Conservation (phyloP, 2,888 invertebrate species). For the Argyresthia goedartella region DNA sequence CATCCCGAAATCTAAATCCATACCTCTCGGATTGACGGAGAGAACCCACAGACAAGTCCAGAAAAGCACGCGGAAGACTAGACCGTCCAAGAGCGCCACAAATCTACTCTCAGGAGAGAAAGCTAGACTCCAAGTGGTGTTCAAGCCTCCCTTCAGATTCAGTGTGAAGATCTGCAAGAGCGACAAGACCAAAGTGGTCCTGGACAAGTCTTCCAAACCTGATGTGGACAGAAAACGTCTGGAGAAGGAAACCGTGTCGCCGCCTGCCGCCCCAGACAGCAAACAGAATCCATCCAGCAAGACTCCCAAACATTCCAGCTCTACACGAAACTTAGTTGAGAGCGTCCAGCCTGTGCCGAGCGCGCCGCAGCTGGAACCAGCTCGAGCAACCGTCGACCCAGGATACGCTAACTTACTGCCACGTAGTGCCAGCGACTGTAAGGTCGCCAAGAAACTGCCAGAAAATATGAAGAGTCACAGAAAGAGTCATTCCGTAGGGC, state of each 20-base stretch:
- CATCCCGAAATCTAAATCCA: constrained; percentile 87
- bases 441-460: constrained; percentile 38
- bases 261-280: constrained; percentile 17
- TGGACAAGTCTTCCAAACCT: constrained; percentile 69
- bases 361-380: constrained; percentile 31
- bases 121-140: constrained; percentile 85
- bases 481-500: constrained; percentile 61
- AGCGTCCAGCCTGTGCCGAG: constrained; percentile 16
- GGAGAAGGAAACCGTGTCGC: constrained; percentile 16
- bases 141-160: constrained; percentile 90
- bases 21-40: constrained; percentile 79
- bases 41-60: constrained; percentile 52
- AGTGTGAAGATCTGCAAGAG: constrained; percentile 83
- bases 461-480: constrained; percentile 45
- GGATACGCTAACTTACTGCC: constrained; percentile 56
- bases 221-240: constrained; percentile 52
- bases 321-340: constrained; percentile 27
- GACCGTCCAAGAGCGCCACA: constrained; percentile 78
- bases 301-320: constrained; percentile 37
- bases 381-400: constrained; percentile 29
- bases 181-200: constrained; percentile 74
- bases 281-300: constrained; percentile 37
- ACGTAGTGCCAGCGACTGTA: constrained; percentile 57
- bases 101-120: constrained; percentile 77
- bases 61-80: constrained; percentile 65